A percentile compares a stretch with the other conserved stretches of the same genome.
Conservation (phyloP, 2,797 vertebrate species). For the Chloroceryle inda region DNA sequence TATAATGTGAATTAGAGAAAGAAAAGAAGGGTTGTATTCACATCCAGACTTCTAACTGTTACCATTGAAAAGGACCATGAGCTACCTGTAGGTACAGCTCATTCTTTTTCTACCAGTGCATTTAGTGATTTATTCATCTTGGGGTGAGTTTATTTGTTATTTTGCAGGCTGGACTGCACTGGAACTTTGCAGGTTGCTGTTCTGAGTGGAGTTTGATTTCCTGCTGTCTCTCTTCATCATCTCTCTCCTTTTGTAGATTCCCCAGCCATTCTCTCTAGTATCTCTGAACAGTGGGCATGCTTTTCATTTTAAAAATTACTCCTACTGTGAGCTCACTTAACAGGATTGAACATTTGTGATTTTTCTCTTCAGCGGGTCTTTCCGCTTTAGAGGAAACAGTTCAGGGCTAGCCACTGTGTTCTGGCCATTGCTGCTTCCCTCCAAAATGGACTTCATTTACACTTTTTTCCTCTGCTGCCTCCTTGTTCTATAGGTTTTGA, state of each 20-base stretch:
- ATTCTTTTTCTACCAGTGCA: background rate
- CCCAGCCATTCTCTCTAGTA: constrained; percentile 3
- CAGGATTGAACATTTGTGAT: background rate
- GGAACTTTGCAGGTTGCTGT: constrained; percentile 37
- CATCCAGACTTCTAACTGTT: background rate
- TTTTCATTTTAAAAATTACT: constrained; percentile 56
- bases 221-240: constrained; percentile 50
- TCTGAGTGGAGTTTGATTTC: constrained; percentile 60
- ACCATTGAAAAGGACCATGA: background rate
- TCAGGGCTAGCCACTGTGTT: constrained; percentile 17
- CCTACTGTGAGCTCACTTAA: constrained; percentile 68
- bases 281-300: constrained; percentile 41
- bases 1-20: constrained; percentile 6
- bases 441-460: constrained; percentile 19
- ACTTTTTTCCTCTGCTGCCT: background rate
- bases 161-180: background rate
- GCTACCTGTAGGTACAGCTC: background rate
- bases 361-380: constrained; percentile 58
- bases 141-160: constrained; percentile 50
- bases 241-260: background rate
- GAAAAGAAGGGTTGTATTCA: background rate
- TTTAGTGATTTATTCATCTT: constrained; percentile 33
- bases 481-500: background rate
- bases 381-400: constrained; percentile 23
- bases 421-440: constrained; percentile 26